Conservation (phyloP, 1,140 invertebrate species). For the Euwallacea similis region DNA sequence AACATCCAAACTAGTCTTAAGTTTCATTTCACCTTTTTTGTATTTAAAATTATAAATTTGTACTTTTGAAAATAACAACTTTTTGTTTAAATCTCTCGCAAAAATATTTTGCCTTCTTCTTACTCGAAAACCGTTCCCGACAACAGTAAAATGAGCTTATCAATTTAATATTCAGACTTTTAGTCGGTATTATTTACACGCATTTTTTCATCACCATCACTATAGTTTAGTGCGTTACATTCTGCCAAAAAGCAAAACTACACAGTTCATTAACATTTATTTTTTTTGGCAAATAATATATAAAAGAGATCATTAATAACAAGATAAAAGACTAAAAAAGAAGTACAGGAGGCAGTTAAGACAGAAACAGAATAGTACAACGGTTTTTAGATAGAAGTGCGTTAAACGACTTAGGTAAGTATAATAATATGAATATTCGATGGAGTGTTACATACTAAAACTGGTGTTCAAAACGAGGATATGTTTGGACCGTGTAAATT, state of each 20-base stretch:
- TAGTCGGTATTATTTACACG: constrained; percentile 40
- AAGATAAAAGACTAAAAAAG: too few relatives aligned
- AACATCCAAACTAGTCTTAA: constrained; percentile 49
- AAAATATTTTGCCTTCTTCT: constrained; percentile 42
- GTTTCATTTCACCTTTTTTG: constrained; percentile 43
- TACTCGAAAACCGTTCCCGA: constrained; percentile 40
- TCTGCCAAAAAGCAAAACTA: constrained; percentile 37
- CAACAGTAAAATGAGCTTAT: constrained; percentile 44
- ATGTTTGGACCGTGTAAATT: constrained; percentile 13
- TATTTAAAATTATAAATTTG: constrained; percentile 48
- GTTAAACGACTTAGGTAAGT: background rate
- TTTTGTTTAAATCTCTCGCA: constrained; percentile 38
- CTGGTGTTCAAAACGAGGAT: background rate
- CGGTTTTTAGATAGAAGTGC: too few relatives aligned
- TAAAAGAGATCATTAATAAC: constrained; percentile 37
- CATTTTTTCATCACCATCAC: constrained; percentile 29
- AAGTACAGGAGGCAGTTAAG: constrained; percentile 10
- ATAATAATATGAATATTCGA: background rate
- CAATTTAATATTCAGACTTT: constrained; percentile 46
- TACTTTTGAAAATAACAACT: constrained; percentile 49
- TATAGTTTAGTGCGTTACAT: constrained; percentile 3
- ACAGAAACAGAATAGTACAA: too few relatives aligned
- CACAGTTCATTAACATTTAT: constrained; percentile 15
- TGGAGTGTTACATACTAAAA: too few relatives aligned
- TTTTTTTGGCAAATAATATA: constrained; percentile 37